Percentiles rank a stretch among this genome's conserved stretches.
Evolutionary conservation across 2,888 invertebrate species (phyloP).

Genomic region (Dusona sp.): DNA sequence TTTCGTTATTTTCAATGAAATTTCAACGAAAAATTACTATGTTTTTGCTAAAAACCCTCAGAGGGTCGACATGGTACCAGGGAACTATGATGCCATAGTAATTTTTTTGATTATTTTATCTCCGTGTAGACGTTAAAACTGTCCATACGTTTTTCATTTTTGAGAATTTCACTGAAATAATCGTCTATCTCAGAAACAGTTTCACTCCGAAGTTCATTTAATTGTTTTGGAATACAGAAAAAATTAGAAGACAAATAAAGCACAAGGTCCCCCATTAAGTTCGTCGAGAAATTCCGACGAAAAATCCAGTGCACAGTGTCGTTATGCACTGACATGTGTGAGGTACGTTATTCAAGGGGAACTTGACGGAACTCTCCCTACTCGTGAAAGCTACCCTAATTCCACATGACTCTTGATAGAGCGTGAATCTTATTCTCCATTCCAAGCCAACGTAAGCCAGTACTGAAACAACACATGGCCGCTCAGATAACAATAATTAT

Average conservation of each 20-base stretch:
- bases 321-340: slow-evolving; percentile 55
- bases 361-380: slow-evolving; percentile 35
- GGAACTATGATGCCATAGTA: no score
- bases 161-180: not conserved
- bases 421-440: not conserved
- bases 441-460: not conserved
- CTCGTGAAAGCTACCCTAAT: slow-evolving; percentile 42
- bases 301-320: slow-evolving; percentile 35
- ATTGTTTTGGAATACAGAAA: not conserved
- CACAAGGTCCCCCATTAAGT: not conserved
- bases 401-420: slow-evolving; percentile 35
- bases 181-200: not conserved
- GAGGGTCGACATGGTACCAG: no score
- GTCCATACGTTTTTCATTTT: not conserved
- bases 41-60: no score
- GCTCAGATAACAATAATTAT: not conserved
- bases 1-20: no score
- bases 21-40: no score
- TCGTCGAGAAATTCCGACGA: slow-evolving; percentile 16
- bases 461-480: slow-evolving; percentile 12
- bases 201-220: slow-evolving; percentile 8
- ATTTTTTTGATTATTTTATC: no score
- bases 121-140: no score
- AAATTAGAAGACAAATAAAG: not conserved
- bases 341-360: slow-evolving; percentile 57